Evolutionary conservation across 2,797 vertebrate genomes (phyloP).

Genomic region (Nyctalus aviator): DNA sequence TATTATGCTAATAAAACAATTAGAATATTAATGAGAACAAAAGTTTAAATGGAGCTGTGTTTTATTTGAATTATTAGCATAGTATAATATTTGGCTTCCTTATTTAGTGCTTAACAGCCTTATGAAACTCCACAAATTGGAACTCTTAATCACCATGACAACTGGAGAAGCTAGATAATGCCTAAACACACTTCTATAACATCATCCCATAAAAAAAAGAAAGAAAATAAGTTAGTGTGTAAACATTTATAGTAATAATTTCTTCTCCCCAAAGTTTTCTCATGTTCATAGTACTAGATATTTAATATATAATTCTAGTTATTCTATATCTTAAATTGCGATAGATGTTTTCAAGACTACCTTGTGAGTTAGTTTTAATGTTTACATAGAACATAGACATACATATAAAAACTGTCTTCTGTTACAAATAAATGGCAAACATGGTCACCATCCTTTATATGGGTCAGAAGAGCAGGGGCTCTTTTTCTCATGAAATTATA

Average conservation of each 20-base stretch:
- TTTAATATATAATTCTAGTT: neutral
- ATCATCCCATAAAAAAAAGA: neutral
- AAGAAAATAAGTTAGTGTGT: constrained; percentile 26
- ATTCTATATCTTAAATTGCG: neutral
- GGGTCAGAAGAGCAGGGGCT: neutral
- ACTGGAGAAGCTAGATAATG: neutral
- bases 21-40: constrained; percentile 59
- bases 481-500: no score
- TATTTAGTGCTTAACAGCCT: constrained; percentile 32
- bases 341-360: neutral
- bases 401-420: neutral
- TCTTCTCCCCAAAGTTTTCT: neutral
- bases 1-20: constrained; percentile 48
- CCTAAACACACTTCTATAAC: constrained; percentile 22
- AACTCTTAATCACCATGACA: neutral
- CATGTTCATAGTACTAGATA: neutral
- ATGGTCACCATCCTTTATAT: neutral
- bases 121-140: constrained; percentile 40
- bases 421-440: neutral
- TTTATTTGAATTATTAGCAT: constrained; percentile 31
- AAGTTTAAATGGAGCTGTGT: neutral
- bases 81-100: constrained; percentile 31
- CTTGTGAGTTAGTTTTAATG: neutral
- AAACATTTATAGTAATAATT: constrained; percentile 30
- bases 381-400: neutral